A percentile compares a stretch with the other conserved stretches of the same genome.
phyloP scores from a whole-genome alignment of 2,888 invertebrate species.

The Pseudoips prasinana region DNA sequence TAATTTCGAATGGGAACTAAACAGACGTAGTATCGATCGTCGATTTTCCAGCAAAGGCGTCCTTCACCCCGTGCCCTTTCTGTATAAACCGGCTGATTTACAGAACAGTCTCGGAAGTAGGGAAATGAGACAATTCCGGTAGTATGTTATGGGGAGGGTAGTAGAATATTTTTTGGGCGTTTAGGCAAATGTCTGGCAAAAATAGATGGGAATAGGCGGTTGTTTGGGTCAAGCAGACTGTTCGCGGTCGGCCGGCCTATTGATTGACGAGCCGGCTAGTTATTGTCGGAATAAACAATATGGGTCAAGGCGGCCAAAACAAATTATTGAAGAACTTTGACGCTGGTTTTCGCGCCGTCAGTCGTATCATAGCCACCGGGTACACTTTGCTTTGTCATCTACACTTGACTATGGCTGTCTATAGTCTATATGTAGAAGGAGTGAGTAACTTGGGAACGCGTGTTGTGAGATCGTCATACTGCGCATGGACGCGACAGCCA shows the following conservation, averaged over 20 bases:
- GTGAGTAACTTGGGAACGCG: too few relatives aligned
- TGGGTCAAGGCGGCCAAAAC: slow-evolving; percentile 4
- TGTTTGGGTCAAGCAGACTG: slow-evolving; percentile 24
- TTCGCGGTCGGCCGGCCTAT: slow-evolving; percentile 9
- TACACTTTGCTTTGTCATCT: too few relatives aligned
- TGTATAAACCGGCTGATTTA: slow-evolving; percentile 44
- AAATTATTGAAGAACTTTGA: slow-evolving; percentile 1
- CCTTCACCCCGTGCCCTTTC: slow-evolving; percentile 77
- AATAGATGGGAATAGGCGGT: slow-evolving; percentile 25
- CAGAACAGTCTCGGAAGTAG: slow-evolving; percentile 30
- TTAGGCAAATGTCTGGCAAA: slow-evolving; percentile 25
- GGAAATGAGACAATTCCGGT: slow-evolving; percentile 16
- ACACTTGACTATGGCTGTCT: too few relatives aligned
- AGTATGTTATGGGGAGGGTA: slow-evolving; percentile 13
- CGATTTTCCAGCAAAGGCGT: slow-evolving; percentile 51
- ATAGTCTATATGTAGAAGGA: too few relatives aligned
- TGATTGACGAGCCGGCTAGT: slow-evolving; percentile 5
- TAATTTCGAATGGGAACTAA: slow-evolving; percentile 24
- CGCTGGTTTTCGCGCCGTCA: too few relatives aligned
- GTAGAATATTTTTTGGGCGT: slow-evolving; percentile 19
- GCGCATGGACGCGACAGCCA: too few relatives aligned
- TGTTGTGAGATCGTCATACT: too few relatives aligned
- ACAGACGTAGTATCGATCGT: slow-evolving; percentile 63
- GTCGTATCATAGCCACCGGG: too few relatives aligned
- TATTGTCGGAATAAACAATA: slow-evolving; percentile 9